Base-by-base conservation (phyloP, 2,113 vertebrate species). In the Hyperopisus bebe region DNA sequence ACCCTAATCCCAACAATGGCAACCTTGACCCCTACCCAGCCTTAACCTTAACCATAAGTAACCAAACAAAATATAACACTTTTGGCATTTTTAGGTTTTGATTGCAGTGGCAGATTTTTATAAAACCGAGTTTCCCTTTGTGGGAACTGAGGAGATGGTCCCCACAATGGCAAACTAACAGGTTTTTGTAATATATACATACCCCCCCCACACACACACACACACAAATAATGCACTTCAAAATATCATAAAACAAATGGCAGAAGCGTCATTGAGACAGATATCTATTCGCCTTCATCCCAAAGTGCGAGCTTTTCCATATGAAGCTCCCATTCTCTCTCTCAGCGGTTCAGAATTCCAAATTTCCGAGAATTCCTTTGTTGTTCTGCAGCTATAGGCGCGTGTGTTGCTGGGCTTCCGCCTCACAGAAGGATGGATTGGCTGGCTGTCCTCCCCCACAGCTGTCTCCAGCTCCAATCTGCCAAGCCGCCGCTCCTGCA, bases 381-480 rank as follows among this genome's bases (percentile, higher is more conserved):
- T 89, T 83, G n/a, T 51, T n/a, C 39, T 55, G n/a, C 19, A n/a
- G 77, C 88, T 80, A 44, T 83, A 93, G 93, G 94, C 93, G 93
- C 94, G 93, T 95, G 97, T 97, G 97, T 97, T 97, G 97, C 97
- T 97, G 97, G 96, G 96, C 97, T 96, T 97, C 97, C 96, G 97
- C 97, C 96, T 96, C 96, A 96, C 98, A 99, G 98, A 98, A 97
- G 97, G 94, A 95, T 93, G 95, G 97, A 97, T 96, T 96, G 97
- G 97, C 96, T 97, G 96, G 97, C 98, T 97, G 97, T 96, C 97
- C 97, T 96, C 97, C 97, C 96, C 96, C 97, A 97, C 98, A 99
- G 98, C 98, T 99, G 98, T 97, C 80, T 58, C 97, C 97, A 97
- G 96, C 96, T 97, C 96, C 97, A 95, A 97, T 96, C 97, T 98